phyloP scores from a whole-genome alignment of 2,797 vertebrate species.

The Liasis olivaceus region DNA sequence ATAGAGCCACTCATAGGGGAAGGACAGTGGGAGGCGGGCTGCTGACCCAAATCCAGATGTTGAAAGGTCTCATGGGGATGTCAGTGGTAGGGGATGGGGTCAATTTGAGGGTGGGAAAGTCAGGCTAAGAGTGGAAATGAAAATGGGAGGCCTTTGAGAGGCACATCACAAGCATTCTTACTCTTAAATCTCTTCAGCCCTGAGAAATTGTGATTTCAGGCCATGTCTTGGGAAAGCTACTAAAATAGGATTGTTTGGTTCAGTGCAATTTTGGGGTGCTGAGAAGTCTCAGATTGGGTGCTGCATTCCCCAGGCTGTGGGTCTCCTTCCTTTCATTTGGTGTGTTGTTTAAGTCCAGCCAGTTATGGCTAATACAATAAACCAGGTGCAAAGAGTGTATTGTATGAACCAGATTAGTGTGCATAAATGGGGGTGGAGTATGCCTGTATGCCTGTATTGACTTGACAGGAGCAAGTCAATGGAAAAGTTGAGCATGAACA shows the following conservation, averaged over 20 bases:
- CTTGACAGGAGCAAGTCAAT: background rate
- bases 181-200: background rate
- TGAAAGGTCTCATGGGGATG: background rate
- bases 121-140: background rate
- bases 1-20: background rate
- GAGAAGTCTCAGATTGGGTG: background rate
- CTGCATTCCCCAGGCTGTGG: background rate
- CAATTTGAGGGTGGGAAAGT: background rate
- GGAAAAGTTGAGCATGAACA: background rate
- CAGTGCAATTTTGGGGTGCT: background rate
- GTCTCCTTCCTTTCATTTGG: background rate
- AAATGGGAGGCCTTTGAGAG: background rate
- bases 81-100: background rate
- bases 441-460: background rate
- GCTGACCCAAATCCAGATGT: background rate
- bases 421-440: background rate
- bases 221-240: background rate
- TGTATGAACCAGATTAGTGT: background rate
- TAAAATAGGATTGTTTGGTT: background rate
- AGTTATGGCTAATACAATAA: background rate
- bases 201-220: background rate
- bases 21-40: background rate
- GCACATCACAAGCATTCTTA: background rate
- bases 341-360: background rate
- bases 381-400: background rate